Evolutionary conservation across 2,797 vertebrate species (phyloP), one percentile per base, ranked within the genome.

Genomic region (Ciconia nigra): DNA sequence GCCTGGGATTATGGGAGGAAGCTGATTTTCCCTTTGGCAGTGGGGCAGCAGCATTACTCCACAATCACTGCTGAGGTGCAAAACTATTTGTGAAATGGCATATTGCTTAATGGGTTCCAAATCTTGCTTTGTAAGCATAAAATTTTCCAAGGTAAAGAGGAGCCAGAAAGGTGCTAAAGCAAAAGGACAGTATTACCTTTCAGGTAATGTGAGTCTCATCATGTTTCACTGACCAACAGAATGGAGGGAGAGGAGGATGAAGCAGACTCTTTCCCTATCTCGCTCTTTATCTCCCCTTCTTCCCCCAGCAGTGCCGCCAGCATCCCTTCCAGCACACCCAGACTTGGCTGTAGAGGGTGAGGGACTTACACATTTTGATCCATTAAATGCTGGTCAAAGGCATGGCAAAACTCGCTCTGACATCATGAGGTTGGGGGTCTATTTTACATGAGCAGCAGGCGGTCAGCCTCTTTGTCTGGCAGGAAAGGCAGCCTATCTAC

Each of bases 371-470:
- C 7, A 9, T 90, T 96, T 84, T 84, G 66, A 82, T 79, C 86
- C 61, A 61, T 81, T 72, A 94, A 91, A 86, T 81, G 13, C 49
- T 81, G 35, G 37, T 12, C 52, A 55, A 89, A 52, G 78, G 57
- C 61, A 95, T 24, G 29, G 92, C 37, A 96, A 94, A 92, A 96
- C 63, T 83, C 67, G 24, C n/a, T 83, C 41, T 89, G 89, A 87
- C 84, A 91, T 74, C 87, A 71, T 81, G 89, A 96, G 82, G n/a
- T 78, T 96, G 92, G 84, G 74, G 41, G 57, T 85, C 88, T 94
- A 83, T 97, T 95, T 96, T 65, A 78, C 37, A 74, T 10, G 3
- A 89, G 72, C 92, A 95, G 94, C 92, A 94, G 92, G 93, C 0
- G n/a, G 74, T 77, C 33, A 1, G 25, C 29, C 47, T 89, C 86